A percentile compares a stretch with the other conserved stretches of the same genome.
Evolutionary conservation across 2,888 invertebrate species (phyloP).

Genomic region (Diachrysia chrysitis): DNA sequence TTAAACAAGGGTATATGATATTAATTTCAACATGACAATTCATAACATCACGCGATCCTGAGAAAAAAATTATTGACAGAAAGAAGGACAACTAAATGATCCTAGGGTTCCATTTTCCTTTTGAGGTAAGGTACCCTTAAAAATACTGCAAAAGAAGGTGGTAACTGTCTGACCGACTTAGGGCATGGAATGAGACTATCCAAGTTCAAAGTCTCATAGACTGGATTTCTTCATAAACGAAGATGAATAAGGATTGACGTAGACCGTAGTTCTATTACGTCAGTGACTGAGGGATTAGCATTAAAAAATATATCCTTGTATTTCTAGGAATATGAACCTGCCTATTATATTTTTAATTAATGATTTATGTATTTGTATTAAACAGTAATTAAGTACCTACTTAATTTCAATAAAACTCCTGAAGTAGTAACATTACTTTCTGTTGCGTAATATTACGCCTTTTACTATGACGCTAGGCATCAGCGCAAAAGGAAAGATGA

Average conservation of each 20-base stretch:
- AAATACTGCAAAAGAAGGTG: no score
- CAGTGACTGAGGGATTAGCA: constrained; percentile 15
- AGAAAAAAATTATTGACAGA: no score
- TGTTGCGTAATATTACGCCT: neutral
- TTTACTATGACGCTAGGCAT: neutral
- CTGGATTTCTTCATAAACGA: constrained; percentile 32
- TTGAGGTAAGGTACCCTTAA: no score
- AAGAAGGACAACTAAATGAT: no score
- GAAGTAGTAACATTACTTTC: constrained; percentile 6
- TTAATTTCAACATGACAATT: no score
- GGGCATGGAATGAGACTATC: constrained; percentile 15
- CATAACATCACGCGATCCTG: no score
- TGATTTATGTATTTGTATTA: neutral
- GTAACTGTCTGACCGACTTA: no score
- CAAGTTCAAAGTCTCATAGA: constrained; percentile 36
- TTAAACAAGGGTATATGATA: no score
- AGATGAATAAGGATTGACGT: constrained; percentile 42
- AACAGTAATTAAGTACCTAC: neutral
- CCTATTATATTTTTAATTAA: neutral
- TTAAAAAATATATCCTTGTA: constrained; percentile 24
- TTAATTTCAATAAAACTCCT: neutral
- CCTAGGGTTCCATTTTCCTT: no score
- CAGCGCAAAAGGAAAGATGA: neutral
- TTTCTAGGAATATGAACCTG: constrained; percentile 24
- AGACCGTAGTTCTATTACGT: constrained; percentile 23